Conservation (phyloP, 2,888 invertebrate genomes). For the Sminthurides aquaticus region DNA sequence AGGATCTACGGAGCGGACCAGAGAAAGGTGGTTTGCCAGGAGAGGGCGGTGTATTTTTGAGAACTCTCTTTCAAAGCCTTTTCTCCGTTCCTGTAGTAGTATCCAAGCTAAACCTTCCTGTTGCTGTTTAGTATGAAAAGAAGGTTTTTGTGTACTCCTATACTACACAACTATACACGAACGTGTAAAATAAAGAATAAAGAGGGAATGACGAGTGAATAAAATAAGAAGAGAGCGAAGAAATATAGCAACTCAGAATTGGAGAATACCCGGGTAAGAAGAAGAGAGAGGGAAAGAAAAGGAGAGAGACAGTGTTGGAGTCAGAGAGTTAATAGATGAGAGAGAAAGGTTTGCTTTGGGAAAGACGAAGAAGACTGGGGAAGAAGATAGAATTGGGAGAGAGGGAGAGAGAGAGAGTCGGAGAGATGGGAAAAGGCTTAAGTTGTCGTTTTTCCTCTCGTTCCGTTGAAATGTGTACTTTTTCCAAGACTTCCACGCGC, state of each 20-base stretch:
- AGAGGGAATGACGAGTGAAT: conserved; percentile 18
- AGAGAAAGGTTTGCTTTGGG: conserved; percentile 14
- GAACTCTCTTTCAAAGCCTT: too few relatives aligned
- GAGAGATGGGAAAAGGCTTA: conserved; percentile 20
- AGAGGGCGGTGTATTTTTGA: too few relatives aligned
- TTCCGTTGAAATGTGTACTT: conserved; percentile 21
- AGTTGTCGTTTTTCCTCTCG: conserved; percentile 17
- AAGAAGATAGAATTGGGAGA: conserved; percentile 11
- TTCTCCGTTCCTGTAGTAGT: too few relatives aligned
- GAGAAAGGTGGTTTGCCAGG: too few relatives aligned
- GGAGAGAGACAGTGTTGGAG: conserved; percentile 8
- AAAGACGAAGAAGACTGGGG: conserved; percentile 18
- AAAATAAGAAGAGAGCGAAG: conserved; percentile 27
- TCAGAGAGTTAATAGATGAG: conserved; percentile 21
- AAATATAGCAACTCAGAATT: not conserved
- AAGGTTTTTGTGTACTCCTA: too few relatives aligned
- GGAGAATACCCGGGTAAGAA: not conserved
- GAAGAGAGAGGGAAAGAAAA: conserved; percentile 5
- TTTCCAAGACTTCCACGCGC: conserved; percentile 23
- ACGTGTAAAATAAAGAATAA: too few relatives aligned
- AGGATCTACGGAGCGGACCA: too few relatives aligned
- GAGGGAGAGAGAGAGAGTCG: conserved; percentile 16
- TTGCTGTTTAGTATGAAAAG: too few relatives aligned
- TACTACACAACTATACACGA: too few relatives aligned
- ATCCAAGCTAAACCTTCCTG: too few relatives aligned